Base-by-base conservation (phyloP, 2,797 vertebrate genomes). In the Pachyuromys duprasi region DNA sequence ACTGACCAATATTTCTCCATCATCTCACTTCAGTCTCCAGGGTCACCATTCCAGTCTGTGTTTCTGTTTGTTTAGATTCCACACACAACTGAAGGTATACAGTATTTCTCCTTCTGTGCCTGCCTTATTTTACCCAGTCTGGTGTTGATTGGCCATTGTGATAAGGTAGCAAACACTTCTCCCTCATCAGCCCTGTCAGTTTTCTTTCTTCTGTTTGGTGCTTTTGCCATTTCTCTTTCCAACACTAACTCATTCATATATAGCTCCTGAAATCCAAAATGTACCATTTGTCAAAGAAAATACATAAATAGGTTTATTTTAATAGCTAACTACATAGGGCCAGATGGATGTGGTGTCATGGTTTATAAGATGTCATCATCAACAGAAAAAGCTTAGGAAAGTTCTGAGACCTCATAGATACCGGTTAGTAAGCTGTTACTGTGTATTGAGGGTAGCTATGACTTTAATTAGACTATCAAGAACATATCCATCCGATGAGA, bases 391-490 rank as follows among this genome's bases (percentile, higher is more conserved):
- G 60, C 26, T 79, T 36, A 60, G 74, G 84, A 80, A 75, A 91
- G 28, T 72, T 89, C 3, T 45, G 62, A 67, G 65, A 86, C 31
- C 20, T 55, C 28, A 75, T 20, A 86, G 55, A 82, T 26, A 87
- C 78, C 39, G 33, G 22, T 70, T 62, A 67, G 55, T 79, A 74
- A 69, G 53, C 49, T 14, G 31, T 80, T 74, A 49, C 81, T 82
- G 31, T 45, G 5, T 49, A 39, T n/a, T 74, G 26, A 92, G 63
- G 39, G 36, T 72, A 82, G 57, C 57, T 86, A 36, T 86, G 75
- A 42, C 86, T 87, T 96, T 69, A 86, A 92, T 93, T 74, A 91
- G 53, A 57, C 74, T 87, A 60, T 89, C 55, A 86, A 69, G 42
- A 76, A 55, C 6, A 60, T 42, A 87, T 70, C 74, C 90, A 87